Base-by-base conservation (phyloP, 2,888 invertebrate species). In the Dichetophora obliterata region DNA sequence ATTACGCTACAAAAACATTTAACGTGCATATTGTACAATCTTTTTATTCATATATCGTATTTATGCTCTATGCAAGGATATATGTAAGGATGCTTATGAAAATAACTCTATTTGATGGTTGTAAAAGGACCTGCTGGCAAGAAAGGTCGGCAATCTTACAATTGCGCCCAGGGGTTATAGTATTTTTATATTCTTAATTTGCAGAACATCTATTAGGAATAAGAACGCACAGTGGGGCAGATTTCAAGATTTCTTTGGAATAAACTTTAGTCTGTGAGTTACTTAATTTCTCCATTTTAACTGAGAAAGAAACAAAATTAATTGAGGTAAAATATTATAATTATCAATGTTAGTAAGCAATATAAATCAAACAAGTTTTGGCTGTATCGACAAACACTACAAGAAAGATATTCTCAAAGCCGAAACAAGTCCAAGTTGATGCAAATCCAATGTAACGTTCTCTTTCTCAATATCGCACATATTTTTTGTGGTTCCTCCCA, bases 21-120 rank as follows among this genome's bases (percentile, higher is more conserved):
- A 82, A 77, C 80, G 82, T 83, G 82, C 84, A 84, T 84, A 84
- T 84, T 84, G 84, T 80, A 76, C 80, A 82, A 82, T 80, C 80
- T 70, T 71, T 80, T 77, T 78, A 77, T 81, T 79, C 27, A 24
- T 24, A 71, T 76, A 57, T 76, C 43, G 34, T 37, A 27, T 69
- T 52, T 65, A 54, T 43, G 8, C 19, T 22, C 9, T 65, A 54
- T 14, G 50, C 50, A 57, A n/a, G 59, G 57, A 50, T 63, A 50
- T 72, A 43, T 63, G 22, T 68, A 34, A 66, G 24, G 63, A 52
- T 52, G 48, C 11, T 52, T 37, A 52, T 22, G 11, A 31, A 5
- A 34, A 37, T 66, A 57, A 54, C 65, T 34, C 34, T 37, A 66
- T 66, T 66, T n/a, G 66, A 43, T n/a, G 14, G 24, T 66, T 65